phyloP scores from a whole-genome alignment of 2,888 invertebrate genomes.

The Cantharis lateralis region DNA sequence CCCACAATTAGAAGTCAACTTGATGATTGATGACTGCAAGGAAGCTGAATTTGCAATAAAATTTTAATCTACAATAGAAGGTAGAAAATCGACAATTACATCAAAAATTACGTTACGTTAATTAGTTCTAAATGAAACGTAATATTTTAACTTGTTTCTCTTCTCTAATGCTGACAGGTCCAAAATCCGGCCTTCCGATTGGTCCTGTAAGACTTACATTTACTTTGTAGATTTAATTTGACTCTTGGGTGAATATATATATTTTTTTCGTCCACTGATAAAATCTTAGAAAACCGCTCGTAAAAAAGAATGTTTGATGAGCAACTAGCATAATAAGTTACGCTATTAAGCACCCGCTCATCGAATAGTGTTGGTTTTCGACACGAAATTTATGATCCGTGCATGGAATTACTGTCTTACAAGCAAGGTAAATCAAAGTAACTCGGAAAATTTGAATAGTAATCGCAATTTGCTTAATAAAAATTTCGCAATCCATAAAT shows the following conservation, averaged over 20 bases:
- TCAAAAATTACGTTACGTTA: background rate
- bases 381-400: background rate
- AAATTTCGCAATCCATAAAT: background rate
- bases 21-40: background rate
- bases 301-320: background rate
- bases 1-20: background rate
- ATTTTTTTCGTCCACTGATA: background rate
- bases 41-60: background rate
- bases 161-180: no score
- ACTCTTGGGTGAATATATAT: no score
- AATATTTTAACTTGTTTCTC: no score
- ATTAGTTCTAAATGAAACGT: no score
- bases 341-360: background rate
- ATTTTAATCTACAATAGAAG: background rate
- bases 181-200: no score
- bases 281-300: background rate
- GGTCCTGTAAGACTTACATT: no score
- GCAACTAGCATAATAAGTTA: background rate
- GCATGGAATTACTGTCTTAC: background rate
- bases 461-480: background rate
- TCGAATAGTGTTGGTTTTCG: background rate
- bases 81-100: background rate
- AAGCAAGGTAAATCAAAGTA: no score
- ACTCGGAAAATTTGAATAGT: background rate
- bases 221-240: no score